phyloP scores from a whole-genome alignment of 2,888 invertebrate genomes.

The Drosophila flavopinicola region DNA sequence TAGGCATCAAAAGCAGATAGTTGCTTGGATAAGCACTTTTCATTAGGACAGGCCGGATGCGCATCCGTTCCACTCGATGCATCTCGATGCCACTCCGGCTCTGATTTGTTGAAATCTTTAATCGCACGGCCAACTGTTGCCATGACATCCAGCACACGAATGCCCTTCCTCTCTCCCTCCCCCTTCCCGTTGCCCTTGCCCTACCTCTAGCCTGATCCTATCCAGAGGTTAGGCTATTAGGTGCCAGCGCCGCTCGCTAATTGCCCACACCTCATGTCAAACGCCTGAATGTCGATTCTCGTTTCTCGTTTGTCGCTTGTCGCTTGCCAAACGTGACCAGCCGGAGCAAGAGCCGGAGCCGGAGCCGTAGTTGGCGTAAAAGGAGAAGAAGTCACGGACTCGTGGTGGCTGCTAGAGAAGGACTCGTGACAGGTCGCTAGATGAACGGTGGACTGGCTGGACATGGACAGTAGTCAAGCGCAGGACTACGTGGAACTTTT shows the following conservation, averaged over 20 bases:
- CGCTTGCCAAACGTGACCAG: constrained; percentile 63
- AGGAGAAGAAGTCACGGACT: constrained; percentile 7
- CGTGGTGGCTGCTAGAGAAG: constrained; percentile 9
- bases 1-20: constrained; percentile 66
- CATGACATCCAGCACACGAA: constrained; percentile 49
- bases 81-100: constrained; percentile 19
- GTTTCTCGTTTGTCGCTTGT: constrained; percentile 42
- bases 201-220: constrained; percentile 3
- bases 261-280: constrained; percentile 69
- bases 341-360: background rate
- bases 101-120: constrained; percentile 79
- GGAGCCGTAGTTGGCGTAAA: background rate
- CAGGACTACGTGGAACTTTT: background rate
- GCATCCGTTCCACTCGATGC: constrained; percentile 53
- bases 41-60: constrained; percentile 59
- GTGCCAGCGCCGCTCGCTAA: constrained; percentile 63
- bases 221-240: constrained; percentile 44
- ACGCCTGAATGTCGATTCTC: constrained; percentile 52
- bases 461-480: background rate
- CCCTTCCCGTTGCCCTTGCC: background rate
- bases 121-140: constrained; percentile 67
- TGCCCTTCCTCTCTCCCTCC: background rate
- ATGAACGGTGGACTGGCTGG: background rate
- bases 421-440: constrained; percentile 7
- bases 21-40: constrained; percentile 77